These are phyloP conservation scores for Phasianus colchicus DNA, from an alignment of 2,113 vertebrate genomes.

Conservation along the genomic window DNA sequence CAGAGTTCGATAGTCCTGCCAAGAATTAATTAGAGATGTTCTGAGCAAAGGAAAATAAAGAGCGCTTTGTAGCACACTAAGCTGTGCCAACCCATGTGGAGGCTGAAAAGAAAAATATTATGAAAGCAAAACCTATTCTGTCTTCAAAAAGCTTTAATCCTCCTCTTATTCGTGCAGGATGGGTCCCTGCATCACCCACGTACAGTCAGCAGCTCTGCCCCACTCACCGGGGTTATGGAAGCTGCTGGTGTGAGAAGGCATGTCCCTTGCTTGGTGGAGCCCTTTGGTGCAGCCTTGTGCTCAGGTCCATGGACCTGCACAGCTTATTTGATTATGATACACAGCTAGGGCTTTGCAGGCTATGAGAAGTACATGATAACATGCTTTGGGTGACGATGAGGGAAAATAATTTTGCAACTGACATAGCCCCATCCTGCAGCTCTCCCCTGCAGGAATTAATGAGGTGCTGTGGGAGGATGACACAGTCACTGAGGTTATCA, in stretches of 20 bases:
- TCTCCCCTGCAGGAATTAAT: background rate
- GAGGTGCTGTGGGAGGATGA: background rate
- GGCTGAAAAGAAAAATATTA: slow-evolving; percentile 27
- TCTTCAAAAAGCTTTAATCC: slow-evolving; percentile 6
- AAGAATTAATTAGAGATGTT: slow-evolving; percentile 43
- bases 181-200: rapidly evolving
- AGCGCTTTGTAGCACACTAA: background rate
- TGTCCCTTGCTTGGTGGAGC: background rate
- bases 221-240: rapidly evolving
- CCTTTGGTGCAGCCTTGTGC: background rate
- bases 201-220: background rate
- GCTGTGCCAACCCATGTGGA: slow-evolving; percentile 17
- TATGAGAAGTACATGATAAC: background rate
- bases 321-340: background rate
- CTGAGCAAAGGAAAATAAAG: background rate
- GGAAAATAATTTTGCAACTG: background rate
- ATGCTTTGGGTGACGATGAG: background rate
- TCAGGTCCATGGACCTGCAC: background rate
- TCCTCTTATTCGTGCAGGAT: background rate
- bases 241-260: background rate
- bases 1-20: background rate
- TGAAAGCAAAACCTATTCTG: background rate
- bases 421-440: background rate
- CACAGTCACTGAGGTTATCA: background rate
- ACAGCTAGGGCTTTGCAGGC: background rate